These are phyloP conservation scores for Tapirus indicus DNA, from an alignment of 2,797 vertebrate species.

Conservation along the genomic window DNA sequence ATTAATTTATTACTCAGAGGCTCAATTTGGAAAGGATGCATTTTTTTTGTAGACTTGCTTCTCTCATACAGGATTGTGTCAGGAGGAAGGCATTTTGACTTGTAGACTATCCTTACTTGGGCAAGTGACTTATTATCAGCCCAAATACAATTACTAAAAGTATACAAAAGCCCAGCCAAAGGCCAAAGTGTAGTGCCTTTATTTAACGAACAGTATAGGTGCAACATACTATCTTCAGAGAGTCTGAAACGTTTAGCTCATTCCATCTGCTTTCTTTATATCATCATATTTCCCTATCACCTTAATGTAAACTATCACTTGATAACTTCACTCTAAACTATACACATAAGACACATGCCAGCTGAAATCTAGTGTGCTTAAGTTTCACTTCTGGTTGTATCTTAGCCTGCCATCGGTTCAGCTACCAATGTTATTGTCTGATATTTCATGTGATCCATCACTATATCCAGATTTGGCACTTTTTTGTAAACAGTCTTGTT, in stretches of 20 bases:
- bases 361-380: neutral
- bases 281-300: neutral
- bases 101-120: neutral
- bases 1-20: neutral
- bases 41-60: neutral
- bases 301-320: neutral
- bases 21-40: neutral
- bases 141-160: neutral
- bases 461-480: neutral
- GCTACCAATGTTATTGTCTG: neutral
- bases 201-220: neutral
- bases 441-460: neutral
- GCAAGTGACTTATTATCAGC: neutral
- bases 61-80: neutral
- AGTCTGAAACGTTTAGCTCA: neutral
- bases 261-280: neutral
- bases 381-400: neutral
- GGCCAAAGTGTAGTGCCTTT: neutral
- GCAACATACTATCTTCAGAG: neutral
- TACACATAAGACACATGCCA: neutral
- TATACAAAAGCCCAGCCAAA: neutral
- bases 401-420: neutral
- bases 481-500: neutral
- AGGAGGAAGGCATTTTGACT: neutral
- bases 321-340: neutral